Percentiles rank a stretch among this genome's conserved stretches.
Evolutionary conservation across 2,113 vertebrate species (phyloP).

Genomic region (Scolopax mira): DNA sequence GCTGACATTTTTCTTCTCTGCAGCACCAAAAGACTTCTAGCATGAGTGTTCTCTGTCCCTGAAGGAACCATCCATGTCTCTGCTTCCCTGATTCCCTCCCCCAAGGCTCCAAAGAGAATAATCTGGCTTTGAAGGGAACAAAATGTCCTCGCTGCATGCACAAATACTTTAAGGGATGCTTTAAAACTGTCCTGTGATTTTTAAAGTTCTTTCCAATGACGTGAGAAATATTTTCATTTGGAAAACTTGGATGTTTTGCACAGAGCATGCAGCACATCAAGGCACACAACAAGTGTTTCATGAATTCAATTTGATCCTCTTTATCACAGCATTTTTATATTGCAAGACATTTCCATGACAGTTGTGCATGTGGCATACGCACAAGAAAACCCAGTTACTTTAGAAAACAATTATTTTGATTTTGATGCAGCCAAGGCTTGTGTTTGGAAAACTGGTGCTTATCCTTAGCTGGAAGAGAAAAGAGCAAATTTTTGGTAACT

Average conservation of each 20-base stretch:
- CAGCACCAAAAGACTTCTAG: background rate
- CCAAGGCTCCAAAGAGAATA: background rate
- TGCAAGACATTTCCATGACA: background rate
- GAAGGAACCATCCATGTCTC: background rate
- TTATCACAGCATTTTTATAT: background rate
- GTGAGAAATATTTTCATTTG: background rate
- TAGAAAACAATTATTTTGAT: background rate
- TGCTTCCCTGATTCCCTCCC: background rate
- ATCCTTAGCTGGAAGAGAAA: background rate
- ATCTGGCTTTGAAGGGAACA: background rate
- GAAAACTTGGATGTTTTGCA: background rate
- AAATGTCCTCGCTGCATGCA: background rate
- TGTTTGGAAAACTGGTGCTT: background rate
- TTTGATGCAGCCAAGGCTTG: background rate
- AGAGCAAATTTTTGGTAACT: background rate
- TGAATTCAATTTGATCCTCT: background rate
- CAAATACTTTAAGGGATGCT: background rate
- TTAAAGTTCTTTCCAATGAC: background rate
- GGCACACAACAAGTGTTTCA: background rate
- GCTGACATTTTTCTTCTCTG: background rate
- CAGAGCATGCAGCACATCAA: background rate
- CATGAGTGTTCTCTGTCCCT: background rate
- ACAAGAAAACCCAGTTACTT: background rate
- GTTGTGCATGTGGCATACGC: background rate
- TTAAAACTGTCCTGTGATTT: background rate